Evolutionary conservation across 2,888 invertebrate genomes (phyloP), one percentile per base, ranked within the genome.

Genomic region (Stenodera caucasica): DNA sequence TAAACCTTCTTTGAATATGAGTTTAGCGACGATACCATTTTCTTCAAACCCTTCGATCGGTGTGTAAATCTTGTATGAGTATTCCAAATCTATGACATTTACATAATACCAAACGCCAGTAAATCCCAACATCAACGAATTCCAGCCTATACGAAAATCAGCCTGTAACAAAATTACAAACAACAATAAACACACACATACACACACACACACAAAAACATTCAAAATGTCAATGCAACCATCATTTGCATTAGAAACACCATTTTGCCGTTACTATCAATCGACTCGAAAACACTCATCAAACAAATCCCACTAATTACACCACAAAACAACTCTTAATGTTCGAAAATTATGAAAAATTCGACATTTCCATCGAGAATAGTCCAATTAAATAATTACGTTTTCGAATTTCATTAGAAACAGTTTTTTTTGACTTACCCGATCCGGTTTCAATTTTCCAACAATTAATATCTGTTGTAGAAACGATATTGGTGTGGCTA

Each of bases 11-110:
- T 84, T 82, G 60, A 86, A 84, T 1, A 90, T 82, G 65, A 90
- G 84, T 75, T 91, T 92, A 0, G 88, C 83, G 0, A 91, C 88
- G 8, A 90, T 81, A 0, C 92, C 92, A 71, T 90, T 91, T 73
- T 91, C 88, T 72, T 91, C 88, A 67, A 91, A 89, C 4, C 89
- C 88, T 70, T 87, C 85, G n/a, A 93, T 78, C 0, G 93, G 93
- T 0, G 92, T 91, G 73, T 87, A 91, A 40, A 92, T 79, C 68
- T 89, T 86, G 77, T 90, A 91, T 0, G 89, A 85, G 77, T 92
- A 92, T 65, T 91, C 88, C 66, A 93, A 91, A 78, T 92, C 88
- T 11, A 86, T 85, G 15, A 87, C 76, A 52, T 84, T 84, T 78
- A 83, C 82, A 79, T 86, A 90, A 72, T 86, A 88, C 89, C 91